Evolutionary conservation across 2,888 invertebrate species (phyloP), one percentile per base, ranked within the genome.

Genomic region (Cephus spinipes): DNA sequence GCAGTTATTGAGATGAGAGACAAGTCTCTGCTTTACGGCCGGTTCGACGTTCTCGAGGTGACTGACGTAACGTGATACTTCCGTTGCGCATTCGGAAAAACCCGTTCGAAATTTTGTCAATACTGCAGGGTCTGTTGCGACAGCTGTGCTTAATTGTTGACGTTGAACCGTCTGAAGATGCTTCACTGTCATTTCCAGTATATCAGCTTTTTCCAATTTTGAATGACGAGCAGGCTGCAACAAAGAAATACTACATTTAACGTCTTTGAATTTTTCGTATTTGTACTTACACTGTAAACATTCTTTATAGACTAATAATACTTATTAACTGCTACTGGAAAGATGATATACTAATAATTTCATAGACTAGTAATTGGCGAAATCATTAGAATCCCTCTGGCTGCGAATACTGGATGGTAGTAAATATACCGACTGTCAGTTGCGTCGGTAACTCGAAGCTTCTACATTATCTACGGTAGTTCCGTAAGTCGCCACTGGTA

Each of bases 161-260:
- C 97, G 94, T 89, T 98, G 98, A 30, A 98, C 93, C 81, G 96
- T 96, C 90, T 98, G 97, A 75, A 99, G 93, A 90, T 98, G 98
- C 90, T 97, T 97, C 74, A 98, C 98, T 1, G 98, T 98, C 94
- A 98, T 95, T 92, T 98, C 98, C 77, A 98, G 93, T 85, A 98
- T 98, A 91, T 98, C 98, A 0, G 98, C 98, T 90, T 98, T 98
- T 92, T 98, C 98, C 87, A 98, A 93, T 91, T 98, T 98, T 9
- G 97, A 97, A 92, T 98, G 98, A 79, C 98, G 95, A 2, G 97
- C 95, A 68, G 98, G 97, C 97, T 98, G 94, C 80, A 94, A 94
- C 85, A 55, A 81, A 88, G 89, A 80, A 81, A 77, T 2, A 23
- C 23, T 6, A 9, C 55, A 23, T 23, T 55, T 23, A 55, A 55